Evolutionary conservation across 2,113 vertebrate species (phyloP).

Genomic region (Pantherophis guttatus): DNA sequence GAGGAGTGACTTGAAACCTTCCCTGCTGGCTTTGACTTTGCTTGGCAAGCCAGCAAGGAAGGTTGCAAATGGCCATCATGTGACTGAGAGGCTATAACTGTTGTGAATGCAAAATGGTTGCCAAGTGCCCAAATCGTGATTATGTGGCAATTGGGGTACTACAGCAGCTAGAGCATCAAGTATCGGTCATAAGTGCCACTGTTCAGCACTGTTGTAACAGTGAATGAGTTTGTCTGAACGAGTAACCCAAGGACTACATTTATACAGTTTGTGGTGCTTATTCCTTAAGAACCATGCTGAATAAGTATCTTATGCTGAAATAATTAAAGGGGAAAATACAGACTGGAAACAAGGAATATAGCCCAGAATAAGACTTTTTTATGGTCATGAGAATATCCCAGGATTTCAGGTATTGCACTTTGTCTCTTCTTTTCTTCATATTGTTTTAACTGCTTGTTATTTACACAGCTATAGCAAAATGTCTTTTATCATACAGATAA

Average conservation of each 20-base stretch:
- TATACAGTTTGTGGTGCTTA: background rate
- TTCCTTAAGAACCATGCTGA: background rate
- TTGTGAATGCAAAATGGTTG: background rate
- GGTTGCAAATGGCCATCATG: background rate
- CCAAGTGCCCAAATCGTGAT: background rate
- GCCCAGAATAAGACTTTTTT: background rate
- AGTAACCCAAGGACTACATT: background rate
- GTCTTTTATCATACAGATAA: background rate
- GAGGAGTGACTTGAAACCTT: background rate
- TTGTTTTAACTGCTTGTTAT: background rate
- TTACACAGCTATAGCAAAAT: background rate
- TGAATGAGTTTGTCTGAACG: background rate
- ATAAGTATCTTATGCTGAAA: background rate
- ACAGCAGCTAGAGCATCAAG: background rate
- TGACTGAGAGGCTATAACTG: background rate
- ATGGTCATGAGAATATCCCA: background rate
- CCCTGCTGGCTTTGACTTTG: background rate
- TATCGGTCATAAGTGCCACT: background rate
- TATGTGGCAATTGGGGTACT: background rate
- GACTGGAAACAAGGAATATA: background rate
- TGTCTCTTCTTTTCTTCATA: background rate
- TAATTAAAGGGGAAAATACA: background rate
- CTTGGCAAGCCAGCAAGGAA: background rate
- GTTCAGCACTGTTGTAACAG: background rate
- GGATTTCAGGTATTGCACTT: background rate